phyloP scores from a whole-genome alignment of 2,113 vertebrate species.

The Tor tambroides region DNA sequence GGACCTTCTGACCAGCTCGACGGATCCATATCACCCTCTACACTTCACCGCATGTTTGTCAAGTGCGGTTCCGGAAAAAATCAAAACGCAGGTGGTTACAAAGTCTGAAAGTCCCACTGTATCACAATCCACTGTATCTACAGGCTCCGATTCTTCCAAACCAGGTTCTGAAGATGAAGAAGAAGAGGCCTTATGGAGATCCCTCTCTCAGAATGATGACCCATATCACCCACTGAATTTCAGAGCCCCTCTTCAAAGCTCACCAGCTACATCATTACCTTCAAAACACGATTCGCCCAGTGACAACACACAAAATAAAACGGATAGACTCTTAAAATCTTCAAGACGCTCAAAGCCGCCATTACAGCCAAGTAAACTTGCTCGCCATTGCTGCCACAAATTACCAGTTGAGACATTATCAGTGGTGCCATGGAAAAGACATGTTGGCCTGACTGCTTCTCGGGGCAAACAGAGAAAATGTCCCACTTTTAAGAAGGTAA shows the following conservation, averaged over 20 bases:
- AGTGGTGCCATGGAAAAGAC: constrained; percentile 70
- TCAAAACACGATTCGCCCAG: not conserved
- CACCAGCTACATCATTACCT: constrained; percentile 10
- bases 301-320: constrained; percentile 17
- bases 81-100: not conserved
- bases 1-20: constrained; percentile 71
- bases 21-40: constrained; percentile 78
- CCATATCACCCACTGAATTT: constrained; percentile 79
- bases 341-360: constrained; percentile 23
- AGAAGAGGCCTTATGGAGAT: constrained; percentile 74
- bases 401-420: constrained; percentile 48
- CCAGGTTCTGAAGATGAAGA: constrained; percentile 69
- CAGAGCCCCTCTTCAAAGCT: constrained; percentile 66
- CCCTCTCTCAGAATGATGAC: constrained; percentile 68
- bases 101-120: constrained; percentile 23
- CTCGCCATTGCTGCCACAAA: constrained; percentile 57
- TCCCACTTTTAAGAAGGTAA: constrained; percentile 70
- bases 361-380: constrained; percentile 48
- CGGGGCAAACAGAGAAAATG: constrained; percentile 14
- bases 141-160: constrained; percentile 56
- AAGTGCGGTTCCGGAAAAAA: constrained; percentile 31
- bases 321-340: constrained; percentile 41
- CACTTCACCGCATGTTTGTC: constrained; percentile 71
- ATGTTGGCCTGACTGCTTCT: not conserved
- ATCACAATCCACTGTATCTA: constrained; percentile 25